Conservation (phyloP, 1,140 invertebrate species). For the Drosophila pallidifrons region DNA sequence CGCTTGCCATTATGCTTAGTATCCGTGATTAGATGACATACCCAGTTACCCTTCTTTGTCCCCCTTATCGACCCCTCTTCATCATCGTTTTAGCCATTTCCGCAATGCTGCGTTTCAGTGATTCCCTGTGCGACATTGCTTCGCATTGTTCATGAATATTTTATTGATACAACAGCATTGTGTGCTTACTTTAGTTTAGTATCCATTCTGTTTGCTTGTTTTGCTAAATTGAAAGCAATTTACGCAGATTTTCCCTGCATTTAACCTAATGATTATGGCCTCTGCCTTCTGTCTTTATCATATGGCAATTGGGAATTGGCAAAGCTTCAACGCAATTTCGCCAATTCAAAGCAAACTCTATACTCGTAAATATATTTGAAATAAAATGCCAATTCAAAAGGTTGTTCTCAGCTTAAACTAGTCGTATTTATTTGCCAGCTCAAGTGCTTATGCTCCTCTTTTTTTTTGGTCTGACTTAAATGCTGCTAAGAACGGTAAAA, state of each 20-base stretch:
- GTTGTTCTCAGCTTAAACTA: not conserved
- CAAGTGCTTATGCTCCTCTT: constrained; percentile 6
- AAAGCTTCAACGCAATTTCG: not conserved
- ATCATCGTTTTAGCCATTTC: constrained; percentile 42
- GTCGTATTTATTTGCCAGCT: not conserved
- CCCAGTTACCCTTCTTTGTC: constrained; percentile 43
- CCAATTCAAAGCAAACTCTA: not conserved
- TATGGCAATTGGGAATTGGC: not conserved
- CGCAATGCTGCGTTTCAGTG: constrained; percentile 45
- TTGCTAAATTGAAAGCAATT: constrained; percentile 53
- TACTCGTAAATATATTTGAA: constrained; percentile 3
- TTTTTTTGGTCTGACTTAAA: constrained; percentile 23
- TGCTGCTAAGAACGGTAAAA: constrained; percentile 32
- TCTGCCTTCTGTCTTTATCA: not conserved
- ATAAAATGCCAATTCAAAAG: not conserved
- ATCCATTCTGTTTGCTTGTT: constrained; percentile 40
- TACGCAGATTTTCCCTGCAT: constrained; percentile 44
- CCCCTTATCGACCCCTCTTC: not conserved
- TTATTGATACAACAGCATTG: constrained; percentile 62
- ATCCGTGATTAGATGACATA: constrained; percentile 73
- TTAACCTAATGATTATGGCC: constrained; percentile 44
- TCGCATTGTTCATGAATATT: constrained; percentile 71
- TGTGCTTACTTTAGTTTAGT: constrained; percentile 47
- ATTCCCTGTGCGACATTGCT: constrained; percentile 36
- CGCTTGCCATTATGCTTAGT: constrained; percentile 73